Conservation (phyloP, 2,113 vertebrate species). For the Entosphenus tridentatus region DNA sequence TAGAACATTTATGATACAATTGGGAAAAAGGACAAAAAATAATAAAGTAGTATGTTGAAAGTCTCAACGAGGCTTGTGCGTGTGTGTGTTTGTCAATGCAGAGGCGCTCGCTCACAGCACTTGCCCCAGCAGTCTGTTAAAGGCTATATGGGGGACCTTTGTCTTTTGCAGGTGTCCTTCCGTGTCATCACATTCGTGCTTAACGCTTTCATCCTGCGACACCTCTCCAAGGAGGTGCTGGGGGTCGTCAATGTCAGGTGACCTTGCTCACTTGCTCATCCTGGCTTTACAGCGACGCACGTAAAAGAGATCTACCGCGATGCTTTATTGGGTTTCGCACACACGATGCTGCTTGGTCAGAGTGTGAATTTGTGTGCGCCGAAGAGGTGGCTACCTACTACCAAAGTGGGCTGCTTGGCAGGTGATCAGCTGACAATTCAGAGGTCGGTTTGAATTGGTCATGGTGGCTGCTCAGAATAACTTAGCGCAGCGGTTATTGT, state of each 20-base stretch:
- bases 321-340: no score
- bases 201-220: conserved; percentile 79
- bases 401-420: no score
- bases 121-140: not conserved
- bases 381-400: no score
- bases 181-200: conserved; percentile 54
- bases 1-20: not conserved
- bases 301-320: no score
- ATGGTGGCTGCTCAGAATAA: no score
- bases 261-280: conserved; percentile 7
- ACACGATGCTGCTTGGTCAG: no score
- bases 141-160: not conserved
- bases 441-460: no score
- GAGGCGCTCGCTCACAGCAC: not conserved
- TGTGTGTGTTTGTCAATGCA: not conserved
- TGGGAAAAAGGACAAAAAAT: not conserved
- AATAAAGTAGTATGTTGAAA: no score
- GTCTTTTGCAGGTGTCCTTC: conserved; percentile 44
- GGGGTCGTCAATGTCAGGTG: conserved; percentile 84
- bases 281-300: no score
- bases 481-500: no score
- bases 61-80: not conserved
- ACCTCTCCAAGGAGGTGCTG: conserved; percentile 60
- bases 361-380: no score
- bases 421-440: no score